Evolutionary conservation across 2,113 vertebrate species (phyloP), one percentile per base, ranked within the genome.

Genomic region (Tragelaphus strepsiceros): DNA sequence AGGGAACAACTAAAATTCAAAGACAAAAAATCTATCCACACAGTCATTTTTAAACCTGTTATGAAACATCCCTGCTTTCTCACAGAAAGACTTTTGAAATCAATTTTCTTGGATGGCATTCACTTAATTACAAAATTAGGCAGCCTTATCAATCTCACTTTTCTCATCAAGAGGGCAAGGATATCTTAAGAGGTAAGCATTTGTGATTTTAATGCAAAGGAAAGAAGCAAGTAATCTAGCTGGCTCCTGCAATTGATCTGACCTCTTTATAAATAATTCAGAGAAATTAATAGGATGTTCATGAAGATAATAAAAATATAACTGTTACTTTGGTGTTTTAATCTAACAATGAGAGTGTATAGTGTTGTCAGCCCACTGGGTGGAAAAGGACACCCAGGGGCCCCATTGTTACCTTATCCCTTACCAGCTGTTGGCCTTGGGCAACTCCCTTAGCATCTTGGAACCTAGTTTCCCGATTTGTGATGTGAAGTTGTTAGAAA

Each of bases 241-340:
- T 67, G 24, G 19, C 61, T 90, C 46, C 83, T 94, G 71, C 61
- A 91, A 46, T 88, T 62, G 93, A 97, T 86, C 67, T 74, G 85
- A 87, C 67, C 77, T 93, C 81, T 77, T 96, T 53, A 84, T 97
- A 91, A 97, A 95, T 93, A 88, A 96, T 92, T 39, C 16, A 96
- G 61, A 62, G 81, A 91, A 54, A 85, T 90, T 26, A 62, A 28
- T 35, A 95, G 80, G 64, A 28, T 94, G 92, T 90, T 91, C 78
- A 81, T 16, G 43, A 94, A 92, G 84, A 46, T 82, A 86, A 89
- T 49, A 90, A 88, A 87, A 82, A 84, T 49, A 28, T n/a, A 95
- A 91, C 67, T 59, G 77, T 32, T 58, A 71, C 78, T 81, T 92
- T 35, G 28, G 77, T 51, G 32, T 90, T 74, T 28, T 32, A 51